phyloP scores from a whole-genome alignment of 2,113 vertebrate genomes.

The Gambusia holbrooki region DNA sequence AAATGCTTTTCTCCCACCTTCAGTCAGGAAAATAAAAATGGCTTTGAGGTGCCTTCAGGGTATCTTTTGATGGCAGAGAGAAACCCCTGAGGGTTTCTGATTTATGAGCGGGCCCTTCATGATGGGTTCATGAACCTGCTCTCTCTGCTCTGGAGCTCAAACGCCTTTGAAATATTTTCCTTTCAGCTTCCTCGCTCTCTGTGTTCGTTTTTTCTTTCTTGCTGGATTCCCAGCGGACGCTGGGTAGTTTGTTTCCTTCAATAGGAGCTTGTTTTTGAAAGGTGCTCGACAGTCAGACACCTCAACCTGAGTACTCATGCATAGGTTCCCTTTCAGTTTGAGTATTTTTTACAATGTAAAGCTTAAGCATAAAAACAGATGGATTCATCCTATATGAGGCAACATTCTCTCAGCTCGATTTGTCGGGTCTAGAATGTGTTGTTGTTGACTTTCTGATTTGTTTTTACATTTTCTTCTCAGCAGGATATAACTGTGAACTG shows the following conservation, averaged over 20 bases:
- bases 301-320: neutral
- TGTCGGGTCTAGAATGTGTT: neutral
- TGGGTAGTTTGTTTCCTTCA: neutral
- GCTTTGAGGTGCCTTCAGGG: conserved; percentile 21
- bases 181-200: neutral
- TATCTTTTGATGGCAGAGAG: conserved; percentile 20
- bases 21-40: neutral
- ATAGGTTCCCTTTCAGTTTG: neutral
- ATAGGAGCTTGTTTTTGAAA: conserved; percentile 12
- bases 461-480: neutral
- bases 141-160: conserved; percentile 10
- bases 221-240: neutral
- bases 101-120: conserved; percentile 11
- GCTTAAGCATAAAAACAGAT: neutral
- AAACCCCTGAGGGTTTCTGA: neutral
- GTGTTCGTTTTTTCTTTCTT: neutral
- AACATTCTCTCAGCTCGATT: neutral
- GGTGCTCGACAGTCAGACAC: neutral
- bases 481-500: too few species aligned
- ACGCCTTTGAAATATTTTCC: conserved; percentile 1
- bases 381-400: neutral
- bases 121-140: conserved; percentile 29
- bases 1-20: neutral
- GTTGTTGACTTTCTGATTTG: neutral
- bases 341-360: neutral